Evolutionary conservation across 35 echinoderm and acorn worm genomes (phyloP).

Genomic region (Acanthaster planci): DNA sequence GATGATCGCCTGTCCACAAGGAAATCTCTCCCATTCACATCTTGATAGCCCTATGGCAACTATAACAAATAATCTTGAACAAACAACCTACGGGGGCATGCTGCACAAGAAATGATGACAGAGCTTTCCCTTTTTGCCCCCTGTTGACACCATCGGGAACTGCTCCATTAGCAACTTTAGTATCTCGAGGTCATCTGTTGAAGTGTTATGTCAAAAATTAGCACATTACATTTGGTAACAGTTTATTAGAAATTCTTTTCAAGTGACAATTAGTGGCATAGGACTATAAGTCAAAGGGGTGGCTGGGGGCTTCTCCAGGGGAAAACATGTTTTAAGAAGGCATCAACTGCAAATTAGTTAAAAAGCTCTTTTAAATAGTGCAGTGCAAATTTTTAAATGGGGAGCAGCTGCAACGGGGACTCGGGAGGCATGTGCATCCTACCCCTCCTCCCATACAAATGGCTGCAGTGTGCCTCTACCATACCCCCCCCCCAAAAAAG

Average conservation of each 20-base stretch:
- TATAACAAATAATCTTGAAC: no score
- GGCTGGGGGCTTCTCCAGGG: neutral
- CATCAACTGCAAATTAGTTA: neutral
- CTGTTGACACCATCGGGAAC: conserved; percentile 1
- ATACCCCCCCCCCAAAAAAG: no score
- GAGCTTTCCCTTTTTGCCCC: neutral
- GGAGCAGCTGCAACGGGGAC: no score
- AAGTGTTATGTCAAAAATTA: neutral
- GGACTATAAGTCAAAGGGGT: neutral
- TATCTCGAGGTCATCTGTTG: neutral
- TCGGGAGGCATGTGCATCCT: no score
- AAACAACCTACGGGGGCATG: neutral
- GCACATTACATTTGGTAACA: neutral
- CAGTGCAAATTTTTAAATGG: no score
- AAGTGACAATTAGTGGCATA: neutral
- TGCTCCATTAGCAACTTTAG: conserved; percentile 1
- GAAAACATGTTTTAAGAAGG: neutral
- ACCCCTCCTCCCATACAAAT: no score
- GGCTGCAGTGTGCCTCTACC: no score
- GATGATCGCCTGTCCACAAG: no score
- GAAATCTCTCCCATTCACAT: no score
- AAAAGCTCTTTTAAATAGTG: neutral
- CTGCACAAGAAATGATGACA: conserved; percentile 3
- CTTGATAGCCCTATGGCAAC: no score
- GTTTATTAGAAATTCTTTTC: neutral